These are phyloP conservation scores for Mactra quadrangularis DNA, from an alignment of 1,140 invertebrate genomes.

Conservation along the genomic window DNA sequence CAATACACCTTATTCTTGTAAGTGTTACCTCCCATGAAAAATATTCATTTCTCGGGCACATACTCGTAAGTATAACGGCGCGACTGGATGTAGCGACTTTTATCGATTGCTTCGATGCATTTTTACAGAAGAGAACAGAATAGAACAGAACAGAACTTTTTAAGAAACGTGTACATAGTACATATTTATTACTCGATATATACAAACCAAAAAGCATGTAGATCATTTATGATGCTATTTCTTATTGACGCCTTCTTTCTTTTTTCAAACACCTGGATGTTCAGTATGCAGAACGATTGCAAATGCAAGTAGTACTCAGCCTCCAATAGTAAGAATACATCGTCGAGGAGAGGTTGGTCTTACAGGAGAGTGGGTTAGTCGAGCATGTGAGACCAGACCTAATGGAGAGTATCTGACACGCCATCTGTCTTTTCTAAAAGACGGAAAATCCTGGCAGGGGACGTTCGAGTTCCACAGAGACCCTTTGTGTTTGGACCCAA, in stretches of 20 bases:
- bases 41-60: too few relatives aligned
- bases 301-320: conserved; percentile 84
- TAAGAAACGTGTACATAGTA: too few relatives aligned
- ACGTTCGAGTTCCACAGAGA: conserved; percentile 86
- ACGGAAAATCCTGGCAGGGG: conserved; percentile 81
- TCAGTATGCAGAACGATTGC: conserved; percentile 25
- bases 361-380: conserved; percentile 87
- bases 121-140: too few relatives aligned
- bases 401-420: conserved; percentile 85
- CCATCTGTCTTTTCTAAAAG: conserved; percentile 73
- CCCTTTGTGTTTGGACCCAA: conserved; percentile 83
- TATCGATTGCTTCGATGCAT: too few relatives aligned
- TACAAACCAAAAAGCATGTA: too few relatives aligned
- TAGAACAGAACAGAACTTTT: too few relatives aligned
- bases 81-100: too few relatives aligned
- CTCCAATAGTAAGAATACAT: conserved; percentile 86
- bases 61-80: too few relatives aligned
- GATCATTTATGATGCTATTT: too few relatives aligned
- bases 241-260: conserved; percentile 40
- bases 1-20: too few relatives aligned
- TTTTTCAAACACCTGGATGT: conserved; percentile 46
- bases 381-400: conserved; percentile 86
- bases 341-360: conserved; percentile 85
- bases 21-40: too few relatives aligned
- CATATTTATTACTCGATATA: too few relatives aligned